Evolutionary conservation across 2,113 vertebrate species (phyloP).

Genomic region (Eulemur rufifrons): DNA sequence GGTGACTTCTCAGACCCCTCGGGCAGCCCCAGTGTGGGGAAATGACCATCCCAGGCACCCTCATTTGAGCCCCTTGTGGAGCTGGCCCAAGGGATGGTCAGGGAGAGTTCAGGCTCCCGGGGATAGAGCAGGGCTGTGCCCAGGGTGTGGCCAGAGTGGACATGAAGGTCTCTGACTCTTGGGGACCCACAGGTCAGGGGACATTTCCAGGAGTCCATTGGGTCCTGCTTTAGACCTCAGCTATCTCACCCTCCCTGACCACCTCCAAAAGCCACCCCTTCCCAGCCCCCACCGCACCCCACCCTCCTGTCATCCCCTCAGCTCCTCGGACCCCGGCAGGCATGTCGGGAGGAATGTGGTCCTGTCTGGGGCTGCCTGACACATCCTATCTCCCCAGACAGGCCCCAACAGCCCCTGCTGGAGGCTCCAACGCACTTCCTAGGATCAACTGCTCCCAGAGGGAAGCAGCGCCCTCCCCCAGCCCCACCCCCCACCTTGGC

Average conservation of each 20-base stretch:
- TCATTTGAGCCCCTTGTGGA: not conserved
- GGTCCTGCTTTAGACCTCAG: not conserved
- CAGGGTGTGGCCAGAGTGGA: not conserved
- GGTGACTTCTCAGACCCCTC: not conserved
- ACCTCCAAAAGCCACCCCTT: not conserved
- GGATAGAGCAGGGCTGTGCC: not conserved
- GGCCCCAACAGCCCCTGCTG: slow-evolving; percentile 70
- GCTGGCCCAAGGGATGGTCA: not conserved
- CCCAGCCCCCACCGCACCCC: not conserved
- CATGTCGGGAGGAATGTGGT: slow-evolving; percentile 70
- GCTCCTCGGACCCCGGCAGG: slow-evolving; percentile 41
- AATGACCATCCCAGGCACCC: too few relatives aligned
- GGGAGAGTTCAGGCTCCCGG: not conserved
- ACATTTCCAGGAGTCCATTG: not conserved
- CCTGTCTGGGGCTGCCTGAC: slow-evolving; percentile 75
- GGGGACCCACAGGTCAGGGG: not conserved
- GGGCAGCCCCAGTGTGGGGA: not conserved
- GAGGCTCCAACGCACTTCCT: slow-evolving; percentile 9
- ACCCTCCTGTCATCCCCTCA: not conserved
- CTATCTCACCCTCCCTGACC: not conserved
- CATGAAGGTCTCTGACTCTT: not conserved
- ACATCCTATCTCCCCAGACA: slow-evolving; percentile 69
- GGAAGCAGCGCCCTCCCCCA: not conserved
- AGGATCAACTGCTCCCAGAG: slow-evolving; percentile 27
- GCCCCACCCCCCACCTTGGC: not conserved